A percentile compares a stretch with the other conserved stretches of the same genome.
These are phyloP conservation scores for Cherax quadricarinatus DNA, from an alignment of 1,140 invertebrate species.

Conservation along the genomic window DNA sequence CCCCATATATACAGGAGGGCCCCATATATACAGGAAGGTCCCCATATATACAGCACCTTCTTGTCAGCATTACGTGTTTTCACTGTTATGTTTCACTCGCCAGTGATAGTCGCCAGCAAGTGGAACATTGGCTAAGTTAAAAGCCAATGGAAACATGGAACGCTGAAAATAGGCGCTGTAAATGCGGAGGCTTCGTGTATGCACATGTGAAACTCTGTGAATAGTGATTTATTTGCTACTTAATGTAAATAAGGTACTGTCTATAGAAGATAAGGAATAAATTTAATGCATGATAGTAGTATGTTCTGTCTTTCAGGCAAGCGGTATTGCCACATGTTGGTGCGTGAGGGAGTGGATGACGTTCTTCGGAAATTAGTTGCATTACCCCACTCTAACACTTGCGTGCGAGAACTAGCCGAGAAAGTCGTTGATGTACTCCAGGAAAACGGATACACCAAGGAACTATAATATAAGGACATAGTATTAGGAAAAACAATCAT, in stretches of 20 bases:
- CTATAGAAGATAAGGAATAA: neutral
- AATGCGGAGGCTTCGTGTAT: too few species aligned
- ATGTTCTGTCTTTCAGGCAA: constrained; percentile 79
- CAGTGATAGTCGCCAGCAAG: too few species aligned
- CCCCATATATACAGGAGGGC: too few species aligned
- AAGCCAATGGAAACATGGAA: too few species aligned
- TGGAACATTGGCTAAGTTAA: too few species aligned
- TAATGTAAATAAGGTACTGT: neutral
- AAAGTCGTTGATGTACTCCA: constrained; percentile 57
- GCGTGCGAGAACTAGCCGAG: constrained; percentile 52
- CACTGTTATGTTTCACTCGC: too few species aligned
- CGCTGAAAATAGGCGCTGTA: too few species aligned
- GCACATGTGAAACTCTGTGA: too few species aligned
- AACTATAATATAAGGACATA: constrained; percentile 35
- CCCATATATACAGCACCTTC: too few species aligned
- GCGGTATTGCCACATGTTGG: constrained; percentile 85
- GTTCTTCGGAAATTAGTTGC: constrained; percentile 78
- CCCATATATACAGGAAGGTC: too few species aligned
- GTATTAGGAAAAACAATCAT: neutral
- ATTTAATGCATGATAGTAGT: neutral
- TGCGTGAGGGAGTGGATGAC: constrained; percentile 81
- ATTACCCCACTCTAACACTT: constrained; percentile 50
- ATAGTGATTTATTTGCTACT: too few species aligned
- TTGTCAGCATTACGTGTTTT: too few species aligned
- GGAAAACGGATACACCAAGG: constrained; percentile 49